A percentile compares a stretch with the other conserved stretches of the same genome.
These are phyloP conservation scores for Hydropsyche tenuis DNA, from an alignment of 1,140 invertebrate species.

Conservation along the genomic window DNA sequence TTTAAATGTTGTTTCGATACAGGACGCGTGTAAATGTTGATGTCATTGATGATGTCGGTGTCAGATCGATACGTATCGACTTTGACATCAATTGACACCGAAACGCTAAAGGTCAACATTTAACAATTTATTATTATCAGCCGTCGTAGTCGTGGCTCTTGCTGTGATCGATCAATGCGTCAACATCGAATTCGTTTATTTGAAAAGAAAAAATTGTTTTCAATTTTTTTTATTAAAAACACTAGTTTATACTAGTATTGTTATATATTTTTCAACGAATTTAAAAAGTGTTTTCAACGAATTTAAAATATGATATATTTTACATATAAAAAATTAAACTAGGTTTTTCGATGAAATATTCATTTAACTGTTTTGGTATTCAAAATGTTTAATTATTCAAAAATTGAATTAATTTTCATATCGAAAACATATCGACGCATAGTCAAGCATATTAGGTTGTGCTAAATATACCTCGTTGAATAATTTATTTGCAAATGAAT, in stretches of 20 bases:
- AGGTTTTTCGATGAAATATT: no score
- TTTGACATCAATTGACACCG: constrained; percentile 47
- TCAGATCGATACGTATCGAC: constrained; percentile 42
- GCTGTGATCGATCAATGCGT: neutral
- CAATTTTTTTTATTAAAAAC: neutral
- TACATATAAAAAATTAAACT: no score
- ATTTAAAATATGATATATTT: no score
- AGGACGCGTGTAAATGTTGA: constrained; percentile 3
- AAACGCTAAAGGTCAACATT: constrained; percentile 44
- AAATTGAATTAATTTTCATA: no score
- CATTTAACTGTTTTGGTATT: no score
- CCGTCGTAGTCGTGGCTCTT: neutral
- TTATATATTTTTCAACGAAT: no score
- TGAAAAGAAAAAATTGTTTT: constrained; percentile 9
- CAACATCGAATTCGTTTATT: neutral
- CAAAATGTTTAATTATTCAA: no score
- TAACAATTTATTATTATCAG: constrained; percentile 47
- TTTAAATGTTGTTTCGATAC: no score
- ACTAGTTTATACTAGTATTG: neutral
- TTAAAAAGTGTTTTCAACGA: no score
- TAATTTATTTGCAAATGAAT: constrained; percentile 33
- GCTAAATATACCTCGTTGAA: constrained; percentile 23
- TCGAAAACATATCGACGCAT: constrained; percentile 4
- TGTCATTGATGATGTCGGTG: neutral
- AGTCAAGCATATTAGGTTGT: neutral